These are phyloP conservation scores for Florisuga fusca DNA, from an alignment of 2,797 vertebrate species.

Conservation along the genomic window DNA sequence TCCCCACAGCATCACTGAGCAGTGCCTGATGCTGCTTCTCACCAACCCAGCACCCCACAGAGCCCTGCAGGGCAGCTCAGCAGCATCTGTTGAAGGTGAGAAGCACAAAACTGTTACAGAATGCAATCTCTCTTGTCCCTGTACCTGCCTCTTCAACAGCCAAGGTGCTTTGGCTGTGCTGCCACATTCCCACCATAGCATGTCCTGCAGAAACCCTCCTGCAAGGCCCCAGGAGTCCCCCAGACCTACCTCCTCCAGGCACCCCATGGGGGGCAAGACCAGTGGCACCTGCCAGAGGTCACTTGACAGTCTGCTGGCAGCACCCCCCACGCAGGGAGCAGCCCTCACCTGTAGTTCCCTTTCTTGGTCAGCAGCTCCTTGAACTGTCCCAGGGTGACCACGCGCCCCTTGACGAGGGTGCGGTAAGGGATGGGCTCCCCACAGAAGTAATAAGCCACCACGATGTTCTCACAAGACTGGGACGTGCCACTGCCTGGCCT, in stretches of 20 bases:
- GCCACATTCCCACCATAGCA: not conserved
- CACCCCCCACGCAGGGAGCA: accelerated
- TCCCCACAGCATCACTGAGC: not conserved
- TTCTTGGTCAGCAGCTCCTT: conserved; percentile 99
- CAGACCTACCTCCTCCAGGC: not conserved
- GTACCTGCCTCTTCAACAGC: not conserved
- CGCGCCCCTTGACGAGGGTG: conserved; percentile 91
- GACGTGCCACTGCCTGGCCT: conserved; percentile 61
- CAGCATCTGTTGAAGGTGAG: not conserved
- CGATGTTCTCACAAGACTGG: conserved; percentile 88
- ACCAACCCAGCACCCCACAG: not conserved
- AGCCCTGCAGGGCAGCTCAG: not conserved
- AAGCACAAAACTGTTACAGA: not conserved
- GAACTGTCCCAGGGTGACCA: conserved; percentile 95
- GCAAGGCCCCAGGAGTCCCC: not conserved
- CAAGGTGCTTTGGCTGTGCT: accelerated
- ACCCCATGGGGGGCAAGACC: not conserved
- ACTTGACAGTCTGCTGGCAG: not conserved
- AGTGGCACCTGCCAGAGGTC: not conserved
- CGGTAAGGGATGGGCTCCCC: conserved; percentile 97
- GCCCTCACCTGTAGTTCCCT: conserved; percentile 93
- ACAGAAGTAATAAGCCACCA: conserved; percentile 97
- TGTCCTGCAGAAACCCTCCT: accelerated
- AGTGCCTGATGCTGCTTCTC: not conserved
- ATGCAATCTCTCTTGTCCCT: not conserved